Evolutionary conservation across 2,888 invertebrate species (phyloP).

Genomic region (Diarsia mendica): DNA sequence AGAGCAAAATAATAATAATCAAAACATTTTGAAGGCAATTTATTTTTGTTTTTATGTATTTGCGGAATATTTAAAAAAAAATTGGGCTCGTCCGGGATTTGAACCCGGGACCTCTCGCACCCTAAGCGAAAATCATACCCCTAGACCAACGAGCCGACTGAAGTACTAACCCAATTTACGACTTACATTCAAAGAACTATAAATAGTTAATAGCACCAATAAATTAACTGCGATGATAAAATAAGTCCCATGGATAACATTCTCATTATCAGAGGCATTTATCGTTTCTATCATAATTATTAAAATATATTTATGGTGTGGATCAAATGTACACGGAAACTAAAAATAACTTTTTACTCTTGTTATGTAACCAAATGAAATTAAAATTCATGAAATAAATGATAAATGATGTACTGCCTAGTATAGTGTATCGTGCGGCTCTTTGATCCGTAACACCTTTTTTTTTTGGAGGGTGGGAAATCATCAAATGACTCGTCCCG

Average conservation of each 20-base stretch:
- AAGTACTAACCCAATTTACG: not conserved
- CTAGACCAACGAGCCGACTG: conserved; percentile 88
- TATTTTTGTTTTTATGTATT: not conserved
- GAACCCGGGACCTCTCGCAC: conserved; percentile 90
- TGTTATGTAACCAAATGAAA: not conserved
- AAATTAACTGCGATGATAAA: conserved; percentile 28
- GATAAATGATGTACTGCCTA: not conserved
- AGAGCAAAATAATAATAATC: not conserved
- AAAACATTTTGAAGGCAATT: not conserved
- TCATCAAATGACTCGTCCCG: too few relatives aligned
- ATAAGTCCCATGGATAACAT: conserved; percentile 11
- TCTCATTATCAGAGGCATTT: not conserved
- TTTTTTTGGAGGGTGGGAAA: too few relatives aligned
- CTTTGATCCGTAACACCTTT: too few relatives aligned
- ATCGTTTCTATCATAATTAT: not conserved
- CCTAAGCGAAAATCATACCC: conserved; percentile 90
- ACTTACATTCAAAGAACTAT: not conserved
- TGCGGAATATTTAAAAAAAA: conserved; percentile 19
- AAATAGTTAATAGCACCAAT: conserved; percentile 1
- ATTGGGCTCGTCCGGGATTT: conserved; percentile 89
- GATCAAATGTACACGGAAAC: conserved; percentile 6
- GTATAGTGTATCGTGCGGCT: not conserved
- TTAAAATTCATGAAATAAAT: not conserved
- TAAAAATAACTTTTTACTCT: not conserved
- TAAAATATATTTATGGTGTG: conserved; percentile 11